phyloP scores from a whole-genome alignment of 1,140 invertebrate species.

The Meloidogyne hapla region DNA sequence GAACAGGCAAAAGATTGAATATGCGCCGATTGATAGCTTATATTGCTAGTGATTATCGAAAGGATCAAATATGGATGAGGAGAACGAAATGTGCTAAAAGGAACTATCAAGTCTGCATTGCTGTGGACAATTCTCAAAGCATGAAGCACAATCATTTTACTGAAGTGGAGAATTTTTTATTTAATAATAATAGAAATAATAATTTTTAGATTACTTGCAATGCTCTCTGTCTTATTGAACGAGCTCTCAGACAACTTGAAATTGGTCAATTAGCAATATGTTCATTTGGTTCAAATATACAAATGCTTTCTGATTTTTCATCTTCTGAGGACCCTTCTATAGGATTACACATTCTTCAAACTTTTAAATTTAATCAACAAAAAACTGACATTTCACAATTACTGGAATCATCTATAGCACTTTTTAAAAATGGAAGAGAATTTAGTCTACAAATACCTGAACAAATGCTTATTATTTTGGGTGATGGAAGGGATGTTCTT shows the following conservation, averaged over 20 bases:
- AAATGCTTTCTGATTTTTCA: conserved; percentile 74
- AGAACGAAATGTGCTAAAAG: conserved; percentile 90
- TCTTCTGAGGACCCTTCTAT: conserved; percentile 60
- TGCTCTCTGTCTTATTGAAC: conserved; percentile 84
- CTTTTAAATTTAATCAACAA: conserved; percentile 67
- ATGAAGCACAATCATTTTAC: conserved; percentile 86
- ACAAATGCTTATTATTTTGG: conserved; percentile 86
- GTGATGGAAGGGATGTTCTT: conserved; percentile 88
- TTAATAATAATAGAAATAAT: neutral
- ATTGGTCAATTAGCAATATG: conserved; percentile 85
- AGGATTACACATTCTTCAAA: conserved; percentile 65
- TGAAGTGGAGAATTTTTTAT: conserved; percentile 67
- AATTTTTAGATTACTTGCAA: conserved; percentile 79
- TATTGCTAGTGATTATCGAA: conserved; percentile 95
- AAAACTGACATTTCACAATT: conserved; percentile 74
- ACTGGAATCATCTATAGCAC: conserved; percentile 73
- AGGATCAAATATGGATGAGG: conserved; percentile 97
- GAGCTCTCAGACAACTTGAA: conserved; percentile 86
- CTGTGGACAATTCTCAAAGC: conserved; percentile 91
- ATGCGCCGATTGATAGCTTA: conserved; percentile 96
- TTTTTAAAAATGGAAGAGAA: conserved; percentile 60
- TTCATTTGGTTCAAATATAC: conserved; percentile 84
- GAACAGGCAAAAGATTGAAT: conserved; percentile 92
- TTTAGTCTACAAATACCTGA: conserved; percentile 60
- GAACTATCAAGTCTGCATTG: conserved; percentile 92